Percentiles rank a stretch among this genome's conserved stretches.
phyloP scores from a whole-genome alignment of 2,113 vertebrate species.

The Pterocles burchelli region DNA sequence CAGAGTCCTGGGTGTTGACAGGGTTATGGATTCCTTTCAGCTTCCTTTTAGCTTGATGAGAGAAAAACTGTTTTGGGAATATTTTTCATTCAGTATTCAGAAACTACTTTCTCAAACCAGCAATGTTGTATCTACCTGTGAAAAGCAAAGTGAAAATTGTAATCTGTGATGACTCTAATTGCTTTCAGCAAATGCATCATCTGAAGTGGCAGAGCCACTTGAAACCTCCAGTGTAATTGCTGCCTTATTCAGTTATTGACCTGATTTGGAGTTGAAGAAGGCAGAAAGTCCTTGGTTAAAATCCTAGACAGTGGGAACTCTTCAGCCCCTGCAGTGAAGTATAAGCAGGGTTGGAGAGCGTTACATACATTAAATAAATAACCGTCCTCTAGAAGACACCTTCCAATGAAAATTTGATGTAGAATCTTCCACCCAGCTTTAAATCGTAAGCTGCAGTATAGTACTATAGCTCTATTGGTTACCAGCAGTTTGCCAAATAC shows the following conservation, averaged over 20 bases:
- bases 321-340: neutral
- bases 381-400: neutral
- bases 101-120: neutral
- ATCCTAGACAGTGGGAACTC: neutral
- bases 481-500: neutral
- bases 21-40: neutral
- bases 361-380: neutral
- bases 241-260: neutral
- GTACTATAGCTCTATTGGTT: neutral
- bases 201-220: neutral
- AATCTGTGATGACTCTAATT: neutral
- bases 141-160: slow-evolving; percentile 40
- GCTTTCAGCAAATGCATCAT: neutral
- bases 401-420: neutral
- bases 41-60: neutral
- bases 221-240: neutral
- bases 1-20: neutral
- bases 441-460: neutral
- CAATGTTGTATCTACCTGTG: neutral
- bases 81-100: slow-evolving; percentile 38
- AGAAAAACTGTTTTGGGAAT: neutral
- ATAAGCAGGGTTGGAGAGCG: neutral
- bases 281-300: neutral
- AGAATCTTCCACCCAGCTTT: neutral
- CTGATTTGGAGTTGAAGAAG: neutral